These are phyloP conservation scores for Vulpes vulpes DNA, from an alignment of 2,113 vertebrate genomes.

Conservation along the genomic window DNA sequence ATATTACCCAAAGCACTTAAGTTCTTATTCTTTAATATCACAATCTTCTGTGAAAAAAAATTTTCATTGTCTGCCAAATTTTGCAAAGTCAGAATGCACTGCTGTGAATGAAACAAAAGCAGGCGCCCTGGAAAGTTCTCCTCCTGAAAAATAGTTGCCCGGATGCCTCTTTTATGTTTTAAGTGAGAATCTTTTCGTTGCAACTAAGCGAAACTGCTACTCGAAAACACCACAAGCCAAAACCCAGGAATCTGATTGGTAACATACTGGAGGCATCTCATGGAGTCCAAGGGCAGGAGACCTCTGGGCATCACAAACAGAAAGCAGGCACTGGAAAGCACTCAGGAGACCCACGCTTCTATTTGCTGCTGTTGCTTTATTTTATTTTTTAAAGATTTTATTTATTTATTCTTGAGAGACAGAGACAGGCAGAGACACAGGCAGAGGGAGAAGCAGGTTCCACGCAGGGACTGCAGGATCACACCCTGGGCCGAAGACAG, in stretches of 20 bases:
- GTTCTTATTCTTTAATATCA: conserved; percentile 15
- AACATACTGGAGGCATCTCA: neutral
- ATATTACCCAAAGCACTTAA: conserved; percentile 29
- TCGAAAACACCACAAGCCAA: neutral
- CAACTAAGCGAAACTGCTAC: neutral
- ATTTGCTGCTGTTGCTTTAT: neutral
- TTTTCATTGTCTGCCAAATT: neutral
- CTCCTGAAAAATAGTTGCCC: neutral
- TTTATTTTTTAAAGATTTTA: too few relatives aligned
- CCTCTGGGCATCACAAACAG: neutral
- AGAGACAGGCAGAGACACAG: too few relatives aligned
- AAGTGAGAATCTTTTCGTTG: neutral
- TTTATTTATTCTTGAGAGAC: too few relatives aligned
- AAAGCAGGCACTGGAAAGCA: neutral
- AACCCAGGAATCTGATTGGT: neutral
- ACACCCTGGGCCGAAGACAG: too few relatives aligned
- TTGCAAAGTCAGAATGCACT: conserved; percentile 1
- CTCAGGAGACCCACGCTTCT: neutral
- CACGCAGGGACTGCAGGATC: too few relatives aligned
- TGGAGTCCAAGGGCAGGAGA: neutral
- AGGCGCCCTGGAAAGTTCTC: neutral
- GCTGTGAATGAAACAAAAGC: conserved; percentile 36
- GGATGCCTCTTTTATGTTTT: neutral
- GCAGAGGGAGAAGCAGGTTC: too few relatives aligned
- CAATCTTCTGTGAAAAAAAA: conserved; percentile 7